Evolutionary conservation across 1,140 invertebrate genomes (phyloP).

Genomic region (Hirudo medicinalis): DNA sequence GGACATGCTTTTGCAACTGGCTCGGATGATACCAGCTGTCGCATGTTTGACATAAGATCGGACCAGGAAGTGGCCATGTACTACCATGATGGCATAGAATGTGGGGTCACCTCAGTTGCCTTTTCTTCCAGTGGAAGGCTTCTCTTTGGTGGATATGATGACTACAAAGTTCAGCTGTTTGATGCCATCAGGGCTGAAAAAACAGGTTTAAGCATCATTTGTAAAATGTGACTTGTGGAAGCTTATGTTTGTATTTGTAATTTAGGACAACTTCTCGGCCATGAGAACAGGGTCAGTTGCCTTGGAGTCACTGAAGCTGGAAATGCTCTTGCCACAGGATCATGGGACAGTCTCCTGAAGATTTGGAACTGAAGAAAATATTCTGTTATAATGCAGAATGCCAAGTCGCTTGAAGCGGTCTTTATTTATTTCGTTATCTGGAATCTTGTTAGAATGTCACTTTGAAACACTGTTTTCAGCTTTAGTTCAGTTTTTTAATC

Average conservation of each 20-base stretch:
- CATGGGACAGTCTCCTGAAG: conserved; percentile 92
- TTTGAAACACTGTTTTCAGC: too few species aligned
- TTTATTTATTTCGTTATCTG: too few species aligned
- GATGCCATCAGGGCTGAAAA: conserved; percentile 95
- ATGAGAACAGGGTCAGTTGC: conserved; percentile 91
- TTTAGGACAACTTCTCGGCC: conserved; percentile 80
- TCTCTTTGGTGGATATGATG: conserved; percentile 88
- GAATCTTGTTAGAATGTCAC: too few species aligned
- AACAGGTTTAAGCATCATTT: conserved; percentile 55
- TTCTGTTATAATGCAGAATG: too few species aligned
- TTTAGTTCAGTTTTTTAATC: too few species aligned
- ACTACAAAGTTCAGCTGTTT: conserved; percentile 98
- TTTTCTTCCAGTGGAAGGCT: conserved; percentile 91
- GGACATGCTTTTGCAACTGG: conserved; percentile 92
- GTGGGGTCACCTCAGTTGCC: conserved; percentile 91
- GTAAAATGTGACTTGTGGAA: not conserved
- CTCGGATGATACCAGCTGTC: conserved; percentile 92
- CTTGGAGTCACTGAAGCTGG: conserved; percentile 90
- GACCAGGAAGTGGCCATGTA: conserved; percentile 79
- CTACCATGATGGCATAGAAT: conserved; percentile 97
- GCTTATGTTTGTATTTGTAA: not conserved
- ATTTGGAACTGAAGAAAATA: conserved; percentile 63
- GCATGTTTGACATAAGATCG: conserved; percentile 87
- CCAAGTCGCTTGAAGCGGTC: too few species aligned
- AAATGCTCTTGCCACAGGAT: conserved; percentile 90